Evolutionary conservation across 1,140 invertebrate genomes (phyloP).

Genomic region (Platyura marginata): DNA sequence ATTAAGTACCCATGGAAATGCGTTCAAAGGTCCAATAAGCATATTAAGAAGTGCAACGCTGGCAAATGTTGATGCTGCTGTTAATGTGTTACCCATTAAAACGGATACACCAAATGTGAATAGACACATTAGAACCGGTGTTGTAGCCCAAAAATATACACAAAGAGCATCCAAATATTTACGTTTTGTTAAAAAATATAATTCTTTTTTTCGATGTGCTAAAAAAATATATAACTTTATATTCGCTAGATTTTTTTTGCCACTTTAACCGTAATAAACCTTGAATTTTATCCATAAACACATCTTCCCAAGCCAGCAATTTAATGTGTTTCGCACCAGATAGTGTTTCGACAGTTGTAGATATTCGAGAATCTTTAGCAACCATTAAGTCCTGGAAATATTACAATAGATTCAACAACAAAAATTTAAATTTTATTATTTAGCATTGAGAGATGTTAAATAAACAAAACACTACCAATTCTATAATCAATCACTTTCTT

Average conservation of each 20-base stretch:
- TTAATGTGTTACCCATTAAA: constrained; percentile 62
- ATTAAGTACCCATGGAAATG: constrained; percentile 97
- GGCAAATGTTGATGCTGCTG: constrained; percentile 84
- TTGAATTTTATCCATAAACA: constrained; percentile 53
- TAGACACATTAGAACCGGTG: constrained; percentile 87
- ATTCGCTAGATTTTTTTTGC: not conserved
- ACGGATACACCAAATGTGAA: constrained; percentile 81
- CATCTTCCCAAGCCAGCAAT: constrained; percentile 82
- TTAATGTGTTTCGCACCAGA: constrained; percentile 79
- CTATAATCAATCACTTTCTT: too few species aligned
- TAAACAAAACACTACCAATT: too few species aligned
- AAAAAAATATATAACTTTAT: constrained; percentile 3
- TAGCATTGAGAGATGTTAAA: too few species aligned
- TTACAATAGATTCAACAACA: too few species aligned
- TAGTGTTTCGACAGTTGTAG: constrained; percentile 74
- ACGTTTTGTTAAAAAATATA: constrained; percentile 58
- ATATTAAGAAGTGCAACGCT: constrained; percentile 89
- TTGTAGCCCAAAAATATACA: constrained; percentile 98
- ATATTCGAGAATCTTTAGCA: constrained; percentile 79
- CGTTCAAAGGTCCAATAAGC: constrained; percentile 88
- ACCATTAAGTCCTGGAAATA: constrained; percentile 79
- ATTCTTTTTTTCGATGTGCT: constrained; percentile 47
- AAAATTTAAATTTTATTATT: too few species aligned
- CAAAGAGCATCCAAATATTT: constrained; percentile 98
- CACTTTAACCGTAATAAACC: constrained; percentile 10